These are phyloP conservation scores for Labeo rohita DNA, from an alignment of 2,113 vertebrate species.

Conservation along the genomic window DNA sequence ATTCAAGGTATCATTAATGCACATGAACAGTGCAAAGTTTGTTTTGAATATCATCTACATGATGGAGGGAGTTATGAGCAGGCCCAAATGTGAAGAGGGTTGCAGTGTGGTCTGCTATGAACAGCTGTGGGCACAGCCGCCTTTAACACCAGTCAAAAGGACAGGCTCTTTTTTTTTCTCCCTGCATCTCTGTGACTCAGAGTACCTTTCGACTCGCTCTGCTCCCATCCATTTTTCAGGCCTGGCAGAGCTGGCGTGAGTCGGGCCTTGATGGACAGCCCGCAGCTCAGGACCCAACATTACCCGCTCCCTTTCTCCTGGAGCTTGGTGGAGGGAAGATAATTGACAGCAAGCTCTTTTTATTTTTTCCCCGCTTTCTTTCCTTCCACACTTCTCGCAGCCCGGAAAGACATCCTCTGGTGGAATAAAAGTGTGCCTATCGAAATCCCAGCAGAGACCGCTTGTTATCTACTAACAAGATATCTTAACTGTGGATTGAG, in stretches of 20 bases:
- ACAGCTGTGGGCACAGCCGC: neutral
- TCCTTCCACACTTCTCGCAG: slow-evolving; percentile 30
- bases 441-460: slow-evolving; percentile 58
- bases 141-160: slow-evolving; percentile 14
- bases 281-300: slow-evolving; percentile 39
- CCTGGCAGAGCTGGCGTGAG: slow-evolving; percentile 27
- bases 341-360: slow-evolving; percentile 53
- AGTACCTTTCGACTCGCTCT: slow-evolving; percentile 40
- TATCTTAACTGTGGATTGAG: slow-evolving; percentile 64
- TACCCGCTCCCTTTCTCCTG: slow-evolving; percentile 32
- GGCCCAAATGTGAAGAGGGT: neutral
- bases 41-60: neutral
- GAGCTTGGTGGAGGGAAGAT: slow-evolving; percentile 35
- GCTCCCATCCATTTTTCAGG: slow-evolving; percentile 43
- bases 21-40: neutral
- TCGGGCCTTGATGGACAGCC: slow-evolving; percentile 42
- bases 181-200: slow-evolving; percentile 30
- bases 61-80: too few relatives aligned
- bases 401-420: slow-evolving; percentile 54
- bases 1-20: neutral
- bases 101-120: slow-evolving; percentile 4
- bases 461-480: slow-evolving; percentile 62
- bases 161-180: neutral
- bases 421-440: slow-evolving; percentile 54
- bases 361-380: neutral